Evolutionary conservation across 2,113 vertebrate species (phyloP).

Genomic region (Diphyllodes magnificus): DNA sequence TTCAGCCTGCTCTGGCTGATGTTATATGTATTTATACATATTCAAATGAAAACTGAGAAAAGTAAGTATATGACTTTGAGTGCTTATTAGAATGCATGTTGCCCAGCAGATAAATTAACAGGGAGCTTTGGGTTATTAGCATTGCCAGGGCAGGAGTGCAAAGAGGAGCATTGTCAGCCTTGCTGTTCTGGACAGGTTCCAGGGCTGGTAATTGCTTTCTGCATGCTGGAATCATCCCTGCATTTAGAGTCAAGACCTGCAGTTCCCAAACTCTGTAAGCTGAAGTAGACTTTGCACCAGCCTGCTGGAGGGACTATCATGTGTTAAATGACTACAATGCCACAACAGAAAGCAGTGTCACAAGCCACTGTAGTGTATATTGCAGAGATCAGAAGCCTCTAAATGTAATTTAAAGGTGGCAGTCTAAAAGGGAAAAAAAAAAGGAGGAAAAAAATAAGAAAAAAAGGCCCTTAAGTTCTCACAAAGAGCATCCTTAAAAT

Average conservation of each 20-base stretch:
- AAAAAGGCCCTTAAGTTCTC: neutral
- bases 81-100: neutral
- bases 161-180: neutral
- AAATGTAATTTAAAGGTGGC: neutral
- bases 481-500: neutral
- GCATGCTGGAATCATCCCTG: neutral
- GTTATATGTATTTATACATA: neutral
- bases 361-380: neutral
- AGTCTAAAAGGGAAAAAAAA: neutral
- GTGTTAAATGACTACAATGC: neutral
- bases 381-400: neutral
- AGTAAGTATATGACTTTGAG: neutral
- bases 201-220: slow-evolving; percentile 33
- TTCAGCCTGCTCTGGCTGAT: neutral
- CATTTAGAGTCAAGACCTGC: neutral
- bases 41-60: slow-evolving; percentile 12
- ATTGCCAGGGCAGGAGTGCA: neutral
- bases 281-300: neutral
- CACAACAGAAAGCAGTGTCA: neutral
- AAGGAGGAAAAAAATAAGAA: fast-evolving
- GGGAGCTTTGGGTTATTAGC: slow-evolving; percentile 23
- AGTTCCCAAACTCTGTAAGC: neutral
- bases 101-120: neutral
- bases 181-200: slow-evolving; percentile 19
- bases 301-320: neutral